These are phyloP conservation scores for Sander vitreus DNA, from an alignment of 2,113 vertebrate species.

Conservation along the genomic window DNA sequence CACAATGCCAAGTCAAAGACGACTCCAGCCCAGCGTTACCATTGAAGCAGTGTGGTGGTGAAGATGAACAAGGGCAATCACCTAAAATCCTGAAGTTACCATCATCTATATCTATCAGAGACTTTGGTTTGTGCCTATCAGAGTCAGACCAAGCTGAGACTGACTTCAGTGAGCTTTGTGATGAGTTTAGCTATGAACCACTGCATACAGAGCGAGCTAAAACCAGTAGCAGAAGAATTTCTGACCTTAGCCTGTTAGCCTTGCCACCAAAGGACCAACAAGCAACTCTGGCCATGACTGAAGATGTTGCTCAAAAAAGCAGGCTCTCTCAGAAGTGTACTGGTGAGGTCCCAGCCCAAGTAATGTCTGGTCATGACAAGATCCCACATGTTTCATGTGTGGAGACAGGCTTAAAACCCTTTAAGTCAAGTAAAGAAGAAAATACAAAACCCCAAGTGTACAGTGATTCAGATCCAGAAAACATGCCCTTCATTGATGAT, in stretches of 20 bases:
- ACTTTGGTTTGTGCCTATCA: conserved; percentile 70
- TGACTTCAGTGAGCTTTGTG: conserved; percentile 73
- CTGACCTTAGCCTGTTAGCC: conserved; percentile 11
- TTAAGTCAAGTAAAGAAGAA: conserved; percentile 46
- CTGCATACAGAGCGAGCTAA: conserved; percentile 23
- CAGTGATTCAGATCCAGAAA: conserved; percentile 13
- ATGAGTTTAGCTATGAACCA: conserved; percentile 42
- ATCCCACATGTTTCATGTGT: conserved; percentile 15
- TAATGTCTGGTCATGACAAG: conserved; percentile 28
- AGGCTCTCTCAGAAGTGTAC: conserved; percentile 33
- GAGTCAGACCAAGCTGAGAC: conserved; percentile 75
- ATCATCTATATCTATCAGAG: conserved; percentile 65
- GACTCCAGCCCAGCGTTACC: conserved; percentile 35
- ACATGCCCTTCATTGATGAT: conserved; percentile 75
- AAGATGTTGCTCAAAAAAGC: conserved; percentile 50
- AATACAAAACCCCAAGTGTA: conserved; percentile 24
- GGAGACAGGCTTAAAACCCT: conserved; percentile 27
- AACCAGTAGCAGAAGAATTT: conserved; percentile 20
- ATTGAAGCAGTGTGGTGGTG: conserved; percentile 30
- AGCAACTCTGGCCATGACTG: conserved; percentile 47
- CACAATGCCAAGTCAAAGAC: conserved; percentile 43
- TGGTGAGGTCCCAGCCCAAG: conserved; percentile 34
- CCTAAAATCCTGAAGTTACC: conserved; percentile 36
- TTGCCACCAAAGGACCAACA: conserved; percentile 16
- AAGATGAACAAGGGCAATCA: conserved; percentile 41